phyloP scores from a whole-genome alignment of 1,140 invertebrate species.

The Carposina sasakii region DNA sequence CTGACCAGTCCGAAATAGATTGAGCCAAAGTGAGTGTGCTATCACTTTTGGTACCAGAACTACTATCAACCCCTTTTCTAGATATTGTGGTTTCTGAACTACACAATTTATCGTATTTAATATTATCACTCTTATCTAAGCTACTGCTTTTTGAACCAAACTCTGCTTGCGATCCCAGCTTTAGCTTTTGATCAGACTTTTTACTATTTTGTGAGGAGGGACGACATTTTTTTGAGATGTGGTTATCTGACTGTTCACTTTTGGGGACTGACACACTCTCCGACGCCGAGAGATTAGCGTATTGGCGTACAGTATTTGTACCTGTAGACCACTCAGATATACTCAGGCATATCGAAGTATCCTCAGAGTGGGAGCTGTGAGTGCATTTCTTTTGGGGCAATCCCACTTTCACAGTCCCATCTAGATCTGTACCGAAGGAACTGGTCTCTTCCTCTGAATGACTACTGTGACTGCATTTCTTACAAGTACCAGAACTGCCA shows the following conservation, averaged over 20 bases:
- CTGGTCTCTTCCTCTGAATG: slow-evolving; percentile 80
- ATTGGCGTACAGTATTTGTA: slow-evolving; percentile 84
- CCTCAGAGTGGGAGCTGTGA: slow-evolving; percentile 85
- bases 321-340: slow-evolving; percentile 90
- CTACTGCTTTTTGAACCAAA: slow-evolving; percentile 66
- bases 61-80: slow-evolving; percentile 64
- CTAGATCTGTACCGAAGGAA: slow-evolving; percentile 80
- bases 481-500: slow-evolving; percentile 68
- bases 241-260: slow-evolving; percentile 77
- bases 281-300: slow-evolving; percentile 79
- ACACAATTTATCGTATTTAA: slow-evolving; percentile 74
- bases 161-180: slow-evolving; percentile 57
- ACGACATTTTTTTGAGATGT: slow-evolving; percentile 50
- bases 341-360: slow-evolving; percentile 86
- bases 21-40: slow-evolving; percentile 75
- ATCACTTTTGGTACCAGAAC: slow-evolving; percentile 76
- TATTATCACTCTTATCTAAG: slow-evolving; percentile 67
- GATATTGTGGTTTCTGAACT: slow-evolving; percentile 74
- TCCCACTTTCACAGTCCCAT: slow-evolving; percentile 85
- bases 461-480: slow-evolving; percentile 75
- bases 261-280: slow-evolving; percentile 76
- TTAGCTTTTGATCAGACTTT: slow-evolving; percentile 55
- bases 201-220: slow-evolving; percentile 60
- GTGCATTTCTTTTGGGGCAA: slow-evolving; percentile 83
- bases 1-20: slow-evolving; percentile 76